phyloP scores from a whole-genome alignment of 2,888 invertebrate genomes.

The Folsomia candida region DNA sequence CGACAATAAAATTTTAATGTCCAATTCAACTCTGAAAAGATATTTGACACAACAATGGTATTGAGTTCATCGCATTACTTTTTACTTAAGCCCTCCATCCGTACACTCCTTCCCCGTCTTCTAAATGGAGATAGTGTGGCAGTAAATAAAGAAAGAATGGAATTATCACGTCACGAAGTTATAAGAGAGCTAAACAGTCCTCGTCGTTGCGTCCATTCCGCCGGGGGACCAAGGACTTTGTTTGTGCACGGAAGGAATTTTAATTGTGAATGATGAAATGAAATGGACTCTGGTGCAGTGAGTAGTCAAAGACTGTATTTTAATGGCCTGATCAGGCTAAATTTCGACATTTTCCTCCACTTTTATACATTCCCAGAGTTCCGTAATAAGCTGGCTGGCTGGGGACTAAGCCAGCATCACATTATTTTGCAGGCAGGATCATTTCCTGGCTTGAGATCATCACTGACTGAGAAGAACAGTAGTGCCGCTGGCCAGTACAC shows the following conservation, averaged over 20 bases:
- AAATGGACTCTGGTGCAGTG: not conserved
- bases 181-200: no score
- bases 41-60: slow-evolving; percentile 6
- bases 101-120: no score
- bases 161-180: slow-evolving; percentile 1
- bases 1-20: not conserved
- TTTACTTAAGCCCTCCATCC: not conserved
- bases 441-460: no score
- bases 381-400: no score
- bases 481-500: no score
- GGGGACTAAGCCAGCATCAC: not conserved
- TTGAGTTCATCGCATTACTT: not conserved
- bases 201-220: no score
- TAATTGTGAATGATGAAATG: not conserved
- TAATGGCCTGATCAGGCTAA: not conserved
- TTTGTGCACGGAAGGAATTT: not conserved
- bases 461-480: no score
- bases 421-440: not conserved
- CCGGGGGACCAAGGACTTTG: not conserved
- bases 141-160: not conserved
- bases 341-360: not conserved
- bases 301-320: no score
- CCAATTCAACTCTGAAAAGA: not conserved
- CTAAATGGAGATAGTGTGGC: no score
- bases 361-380: no score